Conservation (phyloP, 2,797 vertebrate genomes). For the Neosilurus mollespiculum region DNA sequence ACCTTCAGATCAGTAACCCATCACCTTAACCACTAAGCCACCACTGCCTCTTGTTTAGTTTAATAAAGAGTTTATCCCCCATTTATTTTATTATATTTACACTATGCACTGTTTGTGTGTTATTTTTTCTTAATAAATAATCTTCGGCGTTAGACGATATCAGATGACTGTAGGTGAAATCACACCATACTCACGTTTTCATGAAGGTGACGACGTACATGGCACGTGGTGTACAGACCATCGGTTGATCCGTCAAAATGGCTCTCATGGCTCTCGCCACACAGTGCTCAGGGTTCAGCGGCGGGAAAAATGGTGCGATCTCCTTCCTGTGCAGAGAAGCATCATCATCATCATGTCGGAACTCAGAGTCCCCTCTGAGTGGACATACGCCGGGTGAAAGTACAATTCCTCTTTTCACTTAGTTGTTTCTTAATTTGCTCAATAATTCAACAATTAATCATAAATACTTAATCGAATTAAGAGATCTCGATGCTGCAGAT, state of each 20-base stretch:
- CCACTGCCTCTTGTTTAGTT: background rate
- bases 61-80: too few relatives aligned
- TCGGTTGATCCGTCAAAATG: constrained; percentile 86
- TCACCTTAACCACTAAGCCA: too few relatives aligned
- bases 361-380: too few relatives aligned
- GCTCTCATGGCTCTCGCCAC: constrained; percentile 85
- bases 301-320: constrained; percentile 82
- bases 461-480: too few relatives aligned
- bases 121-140: background rate
- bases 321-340: constrained; percentile 74
- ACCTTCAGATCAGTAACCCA: too few relatives aligned
- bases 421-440: too few relatives aligned
- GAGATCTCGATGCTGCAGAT: too few relatives aligned
- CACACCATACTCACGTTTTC: constrained; percentile 77
- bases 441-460: too few relatives aligned
- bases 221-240: constrained; percentile 85
- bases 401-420: too few relatives aligned
- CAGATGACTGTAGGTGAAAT: too few relatives aligned
- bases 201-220: constrained; percentile 88
- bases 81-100: background rate
- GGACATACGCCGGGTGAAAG: too few relatives aligned
- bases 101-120: background rate
- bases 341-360: too few relatives aligned
- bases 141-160: background rate
- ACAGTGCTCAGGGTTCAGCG: constrained; percentile 83